Conservation (phyloP, 2,797 vertebrate species). For the Cephalopachus bancanus region DNA sequence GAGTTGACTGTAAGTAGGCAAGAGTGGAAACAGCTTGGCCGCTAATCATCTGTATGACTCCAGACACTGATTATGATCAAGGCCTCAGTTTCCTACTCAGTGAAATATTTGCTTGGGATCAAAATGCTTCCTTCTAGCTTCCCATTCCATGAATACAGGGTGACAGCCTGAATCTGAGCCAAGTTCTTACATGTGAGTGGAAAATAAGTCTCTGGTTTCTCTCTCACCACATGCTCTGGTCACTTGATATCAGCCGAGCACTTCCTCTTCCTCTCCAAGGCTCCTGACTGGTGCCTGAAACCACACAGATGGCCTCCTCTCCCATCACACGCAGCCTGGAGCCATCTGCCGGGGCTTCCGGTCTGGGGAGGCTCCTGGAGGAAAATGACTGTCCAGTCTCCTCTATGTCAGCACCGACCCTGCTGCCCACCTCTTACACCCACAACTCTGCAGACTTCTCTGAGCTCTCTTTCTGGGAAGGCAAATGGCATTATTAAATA, state of each 20-base stretch:
- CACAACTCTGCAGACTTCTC: background rate
- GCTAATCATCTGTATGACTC: background rate
- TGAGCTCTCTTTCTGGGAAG: conserved; percentile 76
- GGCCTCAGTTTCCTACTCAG: background rate
- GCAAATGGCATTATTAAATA: conserved; percentile 83
- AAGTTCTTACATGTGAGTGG: background rate
- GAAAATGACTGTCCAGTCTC: background rate
- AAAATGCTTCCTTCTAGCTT: background rate
- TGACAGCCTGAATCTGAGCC: conserved; percentile 5
- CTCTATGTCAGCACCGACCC: background rate
- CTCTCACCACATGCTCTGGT: background rate
- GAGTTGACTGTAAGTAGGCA: background rate
- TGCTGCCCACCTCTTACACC: background rate
- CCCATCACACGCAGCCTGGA: background rate
- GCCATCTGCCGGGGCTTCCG: background rate
- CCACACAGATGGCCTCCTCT: background rate
- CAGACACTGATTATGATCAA: background rate
- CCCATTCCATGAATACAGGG: background rate
- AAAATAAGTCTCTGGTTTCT: conserved; percentile 59
- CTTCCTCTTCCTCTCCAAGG: background rate
- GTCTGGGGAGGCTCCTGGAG: background rate
- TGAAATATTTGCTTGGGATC: conserved; percentile 13
- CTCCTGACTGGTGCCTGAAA: conserved; percentile 1
- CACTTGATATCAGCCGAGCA: conserved; percentile 32
- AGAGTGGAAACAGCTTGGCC: background rate